Evolutionary conservation across 2,113 vertebrate species (phyloP).

Genomic region (Semnornis frantzii): DNA sequence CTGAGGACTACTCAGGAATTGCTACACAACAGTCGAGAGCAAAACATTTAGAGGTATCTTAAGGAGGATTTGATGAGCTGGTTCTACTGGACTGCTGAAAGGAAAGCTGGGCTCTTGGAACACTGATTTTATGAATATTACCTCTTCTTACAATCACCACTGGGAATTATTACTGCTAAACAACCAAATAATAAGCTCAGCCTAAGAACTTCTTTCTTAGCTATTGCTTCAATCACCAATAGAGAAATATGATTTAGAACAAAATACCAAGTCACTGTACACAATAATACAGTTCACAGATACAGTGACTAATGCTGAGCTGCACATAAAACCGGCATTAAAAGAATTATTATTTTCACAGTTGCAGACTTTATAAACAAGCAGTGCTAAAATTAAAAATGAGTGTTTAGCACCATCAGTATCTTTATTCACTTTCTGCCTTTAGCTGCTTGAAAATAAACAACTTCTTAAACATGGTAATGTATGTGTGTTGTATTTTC

Average conservation of each 20-base stretch:
- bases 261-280: not conserved
- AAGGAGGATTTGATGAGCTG: not conserved
- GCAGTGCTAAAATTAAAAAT: not conserved
- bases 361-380: not conserved
- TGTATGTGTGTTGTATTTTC: not conserved
- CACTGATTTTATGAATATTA: not conserved
- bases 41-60: not conserved
- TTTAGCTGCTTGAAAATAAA: not conserved
- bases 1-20: not conserved
- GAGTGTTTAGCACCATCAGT: not conserved
- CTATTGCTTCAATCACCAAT: not conserved
- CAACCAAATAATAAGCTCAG: not conserved
- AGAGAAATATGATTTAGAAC: not conserved
- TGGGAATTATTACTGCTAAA: not conserved
- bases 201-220: not conserved
- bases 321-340: not conserved
- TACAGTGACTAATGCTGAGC: fast-evolving
- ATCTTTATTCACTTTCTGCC: not conserved
- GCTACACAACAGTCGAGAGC: not conserved
- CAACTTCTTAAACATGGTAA: not conserved
- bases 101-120: not conserved
- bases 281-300: not conserved
- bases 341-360: not conserved
- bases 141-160: not conserved
- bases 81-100: not conserved